Evolutionary conservation across 1,140 invertebrate species (phyloP), one percentile per base, ranked within the genome.

Genomic region (Pissodes strobi): DNA sequence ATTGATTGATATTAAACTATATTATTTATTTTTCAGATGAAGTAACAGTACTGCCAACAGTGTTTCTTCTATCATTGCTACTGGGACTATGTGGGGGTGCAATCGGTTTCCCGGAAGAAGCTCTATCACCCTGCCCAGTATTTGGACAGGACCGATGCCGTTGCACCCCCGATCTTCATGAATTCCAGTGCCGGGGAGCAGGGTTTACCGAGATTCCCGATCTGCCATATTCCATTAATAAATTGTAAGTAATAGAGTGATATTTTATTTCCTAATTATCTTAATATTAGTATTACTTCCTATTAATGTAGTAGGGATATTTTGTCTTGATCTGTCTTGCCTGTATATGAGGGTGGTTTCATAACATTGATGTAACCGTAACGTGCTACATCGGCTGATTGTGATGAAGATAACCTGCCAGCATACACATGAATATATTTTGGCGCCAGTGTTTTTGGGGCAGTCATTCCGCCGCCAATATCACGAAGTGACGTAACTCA

Each of bases 181-280:
- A 80, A 61, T 72, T 79, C 59, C 69, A 70, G 18, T 80, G 79
- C 59, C 74, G 74, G 39, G 69, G 69, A 6, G 78, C 74, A 13
- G 77, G 75, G 12, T 79, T 80, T 66, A 74, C 74, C 2, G 66
- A 71, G 10, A 73, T 80, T 38, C 79, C 79, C 12, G 65, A 70
- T 12, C 59, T 80, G 49, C 79, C 78, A 6, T 70, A 74, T 43
- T 74, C 73, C 41, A 71, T 80, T 43, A 74, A 63, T 23, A 79
- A 80, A 77, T 70, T 80, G 79, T 80, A 68, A 80, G 79, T 45
- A 13, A n/a, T n/a, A n/a, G n/a, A n/a, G n/a, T n/a, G n/a, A n/a
- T n/a, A n/a, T n/a, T n/a, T n/a, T n/a, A n/a, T n/a, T n/a, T n/a
- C n/a, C n/a, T n/a, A n/a, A n/a, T n/a, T n/a, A n/a, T n/a, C n/a